These are phyloP conservation scores for Muscicapa adusta DNA, from an alignment of 2,113 vertebrate genomes.

Conservation along the genomic window DNA sequence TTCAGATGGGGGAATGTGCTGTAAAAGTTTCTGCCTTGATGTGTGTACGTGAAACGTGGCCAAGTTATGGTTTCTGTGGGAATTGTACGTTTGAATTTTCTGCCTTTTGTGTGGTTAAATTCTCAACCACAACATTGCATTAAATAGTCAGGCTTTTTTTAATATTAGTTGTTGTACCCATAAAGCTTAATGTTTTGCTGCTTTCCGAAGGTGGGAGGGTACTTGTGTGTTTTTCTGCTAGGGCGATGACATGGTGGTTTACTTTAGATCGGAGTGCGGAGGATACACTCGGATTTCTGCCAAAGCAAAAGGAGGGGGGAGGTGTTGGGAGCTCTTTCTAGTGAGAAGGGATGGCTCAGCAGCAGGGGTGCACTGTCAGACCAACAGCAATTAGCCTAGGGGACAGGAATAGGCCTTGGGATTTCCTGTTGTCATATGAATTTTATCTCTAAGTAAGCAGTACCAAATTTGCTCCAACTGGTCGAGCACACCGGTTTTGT, in stretches of 20 bases:
- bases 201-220: constrained; percentile 41
- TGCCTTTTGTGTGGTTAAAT: constrained; percentile 60
- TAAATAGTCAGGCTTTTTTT: constrained; percentile 19
- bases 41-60: constrained; percentile 39
- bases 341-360: not conserved
- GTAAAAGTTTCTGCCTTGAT: constrained; percentile 41
- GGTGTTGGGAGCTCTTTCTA: not conserved
- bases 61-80: constrained; percentile 64
- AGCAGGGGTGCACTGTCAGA: not conserved
- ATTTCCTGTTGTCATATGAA: constrained; percentile 7
- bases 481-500: not conserved
- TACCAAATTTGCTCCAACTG: not conserved
- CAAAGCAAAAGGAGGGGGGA: not conserved
- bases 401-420: not conserved
- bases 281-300: constrained; percentile 11
- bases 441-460: not conserved
- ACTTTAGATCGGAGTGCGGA: not conserved
- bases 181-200: constrained; percentile 60
- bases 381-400: not conserved
- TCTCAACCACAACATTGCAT: constrained; percentile 47
- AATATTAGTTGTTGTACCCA: constrained; percentile 19
- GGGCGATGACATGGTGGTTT: constrained; percentile 32
- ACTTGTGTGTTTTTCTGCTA: constrained; percentile 11
- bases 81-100: constrained; percentile 52
- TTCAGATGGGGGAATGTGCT: not conserved